Base-by-base conservation (phyloP, 2,888 invertebrate species). In the Pediacus dermestoides region DNA sequence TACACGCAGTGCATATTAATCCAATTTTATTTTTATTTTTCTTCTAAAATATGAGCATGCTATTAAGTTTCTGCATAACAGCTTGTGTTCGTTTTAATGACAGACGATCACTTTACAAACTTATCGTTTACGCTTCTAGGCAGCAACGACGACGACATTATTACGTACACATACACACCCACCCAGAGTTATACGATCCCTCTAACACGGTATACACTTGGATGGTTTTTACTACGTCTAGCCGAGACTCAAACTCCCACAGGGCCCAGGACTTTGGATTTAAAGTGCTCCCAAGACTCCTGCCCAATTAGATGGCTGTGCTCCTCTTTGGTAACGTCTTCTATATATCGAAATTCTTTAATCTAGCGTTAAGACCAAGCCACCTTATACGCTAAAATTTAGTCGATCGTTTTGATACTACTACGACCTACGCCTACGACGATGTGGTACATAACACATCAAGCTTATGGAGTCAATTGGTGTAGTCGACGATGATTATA, bases 211-310 rank as follows among this genome's bases (percentile, higher is more conserved):
- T n/a, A 48, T 47, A 45, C 49, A 52, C 51, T 53, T 46, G 52
- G 48, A 44, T 40, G 52, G 51, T 58, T 58, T 58, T 56, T 57
- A 53, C 53, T 53, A 43, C 52, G 51, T 51, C 52, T 55, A 50
- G 48, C 35, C 45, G 25, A 21, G 38, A n/a, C n/a, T n/a, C n/a
- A n/a, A 7, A 18, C 21, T 50, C 55, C 48, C 54, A 32, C 13
- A 46, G 45, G 53, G 49, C 28, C 44, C 44, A 42, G 44, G 48
- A 46, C 42, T 46, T 48, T 42, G 53, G 56, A 57, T 58, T 57
- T 54, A 54, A 57, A 58, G 53, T 48, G 55, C 44, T 57, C 57
- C 56, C 58, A 30, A 44, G 57, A 50, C 53, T 46, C 49, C 46
- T 42, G 49, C 50, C 55, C 58, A 59, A 59, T 57, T 59, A 55